These are phyloP conservation scores for Oreochromis tanganicae DNA, from an alignment of 2,113 vertebrate species.

Conservation along the genomic window DNA sequence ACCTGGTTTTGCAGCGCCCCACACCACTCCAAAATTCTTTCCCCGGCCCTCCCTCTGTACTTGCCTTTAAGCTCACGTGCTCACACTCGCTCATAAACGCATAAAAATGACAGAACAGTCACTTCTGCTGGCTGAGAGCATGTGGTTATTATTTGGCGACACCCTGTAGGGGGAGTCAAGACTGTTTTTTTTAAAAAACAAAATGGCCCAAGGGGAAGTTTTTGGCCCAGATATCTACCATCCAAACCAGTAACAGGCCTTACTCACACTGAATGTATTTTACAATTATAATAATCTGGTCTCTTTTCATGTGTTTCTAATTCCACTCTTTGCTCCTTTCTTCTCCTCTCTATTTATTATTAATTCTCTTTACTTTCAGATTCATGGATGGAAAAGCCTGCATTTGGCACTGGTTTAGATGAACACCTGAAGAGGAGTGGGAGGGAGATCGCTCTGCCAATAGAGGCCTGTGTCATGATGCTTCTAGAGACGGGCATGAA, in stretches of 20 bases:
- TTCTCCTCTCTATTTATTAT: background rate
- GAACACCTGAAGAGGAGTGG: slow-evolving; percentile 93
- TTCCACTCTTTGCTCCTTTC: background rate
- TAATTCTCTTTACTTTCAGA: slow-evolving; percentile 68
- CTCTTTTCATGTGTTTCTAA: background rate
- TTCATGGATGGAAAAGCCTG: slow-evolving; percentile 95
- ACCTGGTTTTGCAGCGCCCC: slow-evolving; percentile 27
- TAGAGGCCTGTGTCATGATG: slow-evolving; percentile 98
- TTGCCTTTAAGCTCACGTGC: background rate
- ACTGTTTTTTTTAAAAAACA: background rate
- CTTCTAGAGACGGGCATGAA: slow-evolving; percentile 96
- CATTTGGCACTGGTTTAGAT: slow-evolving; percentile 88
- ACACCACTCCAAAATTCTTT: background rate
- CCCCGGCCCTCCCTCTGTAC: background rate
- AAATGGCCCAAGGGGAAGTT: background rate
- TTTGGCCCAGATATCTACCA: slow-evolving; percentile 22
- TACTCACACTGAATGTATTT: background rate
- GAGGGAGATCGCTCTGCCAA: slow-evolving; percentile 88
- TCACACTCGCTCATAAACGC: background rate
- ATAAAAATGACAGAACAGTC: background rate
- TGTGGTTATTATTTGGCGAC: slow-evolving; percentile 43
- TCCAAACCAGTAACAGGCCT: slow-evolving; percentile 14
- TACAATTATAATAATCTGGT: background rate
- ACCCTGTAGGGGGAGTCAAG: background rate
- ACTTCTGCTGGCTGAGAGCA: background rate